A percentile compares a stretch with the other conserved stretches of the same genome.
Conservation (phyloP, 2,113 vertebrate species). For the Actenoides lindsayi region DNA sequence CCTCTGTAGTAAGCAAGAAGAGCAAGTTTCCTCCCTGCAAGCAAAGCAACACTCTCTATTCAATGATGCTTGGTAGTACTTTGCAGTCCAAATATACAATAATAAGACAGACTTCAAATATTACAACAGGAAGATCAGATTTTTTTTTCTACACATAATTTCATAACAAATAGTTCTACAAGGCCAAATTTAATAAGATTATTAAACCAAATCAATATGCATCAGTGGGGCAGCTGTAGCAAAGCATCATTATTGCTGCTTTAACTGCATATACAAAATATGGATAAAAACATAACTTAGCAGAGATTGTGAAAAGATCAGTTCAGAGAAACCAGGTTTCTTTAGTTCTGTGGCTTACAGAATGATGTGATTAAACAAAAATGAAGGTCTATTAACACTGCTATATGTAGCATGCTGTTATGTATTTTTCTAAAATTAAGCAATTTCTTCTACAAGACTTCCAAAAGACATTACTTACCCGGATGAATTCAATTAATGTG, state of each 20-base stretch:
- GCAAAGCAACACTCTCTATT: not conserved
- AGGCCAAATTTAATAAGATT: not conserved
- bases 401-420: not conserved
- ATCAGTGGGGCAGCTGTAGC: not conserved
- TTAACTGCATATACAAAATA: not conserved
- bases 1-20: not conserved
- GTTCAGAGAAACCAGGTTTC: not conserved
- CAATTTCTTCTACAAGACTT: not conserved
- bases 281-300: not conserved
- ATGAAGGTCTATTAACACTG: not conserved
- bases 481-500: constrained; percentile 89
- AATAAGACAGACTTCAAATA: not conserved
- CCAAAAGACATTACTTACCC: constrained; percentile 78
- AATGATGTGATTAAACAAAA: not conserved
- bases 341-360: not conserved
- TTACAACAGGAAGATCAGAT: not conserved
- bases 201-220: not conserved
- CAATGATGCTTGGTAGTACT: not conserved
- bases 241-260: not conserved
- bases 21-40: not conserved
- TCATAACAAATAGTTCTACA: not conserved
- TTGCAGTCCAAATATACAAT: not conserved
- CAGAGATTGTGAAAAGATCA: not conserved
- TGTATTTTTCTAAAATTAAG: not conserved
- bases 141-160: not conserved